A percentile compares a stretch with the other conserved stretches of the same genome.
These are phyloP conservation scores for Larimichthys crocea DNA, from an alignment of 2,113 vertebrate genomes.

Conservation along the genomic window DNA sequence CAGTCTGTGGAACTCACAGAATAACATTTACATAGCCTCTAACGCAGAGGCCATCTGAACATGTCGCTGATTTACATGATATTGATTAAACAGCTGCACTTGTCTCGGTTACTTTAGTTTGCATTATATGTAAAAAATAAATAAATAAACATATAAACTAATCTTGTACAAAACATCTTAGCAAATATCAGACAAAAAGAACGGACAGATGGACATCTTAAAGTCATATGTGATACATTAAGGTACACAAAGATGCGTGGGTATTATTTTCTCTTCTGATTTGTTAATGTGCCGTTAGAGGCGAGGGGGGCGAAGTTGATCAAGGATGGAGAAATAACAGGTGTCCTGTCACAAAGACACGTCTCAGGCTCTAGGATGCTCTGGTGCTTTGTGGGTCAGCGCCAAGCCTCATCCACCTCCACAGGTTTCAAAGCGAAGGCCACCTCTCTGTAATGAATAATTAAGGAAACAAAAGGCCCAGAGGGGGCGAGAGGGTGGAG, in stretches of 20 bases:
- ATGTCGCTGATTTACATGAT: slow-evolving; percentile 7
- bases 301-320: slow-evolving; percentile 39
- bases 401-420: slow-evolving; percentile 82
- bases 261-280: slow-evolving; percentile 51
- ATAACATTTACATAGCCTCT: slow-evolving; percentile 52
- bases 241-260: slow-evolving; percentile 2
- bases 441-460: slow-evolving; percentile 82
- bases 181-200: slow-evolving; percentile 2
- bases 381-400: slow-evolving; percentile 75
- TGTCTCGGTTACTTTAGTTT: background rate
- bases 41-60: background rate
- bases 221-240: slow-evolving; percentile 17
- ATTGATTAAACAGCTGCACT: slow-evolving; percentile 3
- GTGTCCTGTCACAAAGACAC: slow-evolving; percentile 83
- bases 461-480: slow-evolving; percentile 81
- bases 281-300: slow-evolving; percentile 50
- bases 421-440: slow-evolving; percentile 84
- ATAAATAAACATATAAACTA: background rate
- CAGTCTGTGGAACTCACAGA: slow-evolving; percentile 41
- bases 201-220: slow-evolving; percentile 1
- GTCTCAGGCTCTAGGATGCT: slow-evolving; percentile 79
- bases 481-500: slow-evolving; percentile 60
- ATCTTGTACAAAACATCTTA: background rate
- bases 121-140: background rate
- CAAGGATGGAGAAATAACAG: slow-evolving; percentile 78